Evolutionary conservation across 2,888 invertebrate species (phyloP).

Genomic region (Epistrophella euchroma): DNA sequence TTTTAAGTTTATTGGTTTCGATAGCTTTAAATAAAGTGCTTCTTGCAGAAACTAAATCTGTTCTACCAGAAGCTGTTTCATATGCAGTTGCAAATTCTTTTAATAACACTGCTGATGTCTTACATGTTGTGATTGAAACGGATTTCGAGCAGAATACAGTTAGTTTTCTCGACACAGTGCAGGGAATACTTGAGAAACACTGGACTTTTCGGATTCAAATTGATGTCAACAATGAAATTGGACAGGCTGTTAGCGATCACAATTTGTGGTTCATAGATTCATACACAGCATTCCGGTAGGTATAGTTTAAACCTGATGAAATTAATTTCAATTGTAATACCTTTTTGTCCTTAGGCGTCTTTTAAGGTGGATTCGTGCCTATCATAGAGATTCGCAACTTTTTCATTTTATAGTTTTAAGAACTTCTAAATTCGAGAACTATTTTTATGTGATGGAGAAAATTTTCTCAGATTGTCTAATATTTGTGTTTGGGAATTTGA

Average conservation of each 20-base stretch:
- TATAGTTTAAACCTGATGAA: not conserved
- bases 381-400: not conserved
- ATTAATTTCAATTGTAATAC: no score
- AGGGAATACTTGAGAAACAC: not conserved
- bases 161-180: slow-evolving; percentile 3
- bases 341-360: not conserved
- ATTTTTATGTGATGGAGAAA: not conserved
- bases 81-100: slow-evolving; percentile 9
- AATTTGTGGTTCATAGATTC: slow-evolving; percentile 43
- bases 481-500: not conserved
- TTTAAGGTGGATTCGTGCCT: not conserved
- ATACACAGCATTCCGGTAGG: slow-evolving; percentile 24
- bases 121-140: slow-evolving; percentile 24
- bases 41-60: not conserved
- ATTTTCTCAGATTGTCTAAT: not conserved
- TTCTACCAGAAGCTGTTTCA: not conserved
- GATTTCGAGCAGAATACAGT: not conserved
- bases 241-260: not conserved
- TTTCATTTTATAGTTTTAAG: not conserved
- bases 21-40: not conserved
- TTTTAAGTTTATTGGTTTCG: not conserved
- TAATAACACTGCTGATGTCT: not conserved
- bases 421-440: not conserved
- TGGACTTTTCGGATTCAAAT: slow-evolving; percentile 11
- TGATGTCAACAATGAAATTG: slow-evolving; percentile 14